Evolutionary conservation across 1,140 invertebrate genomes (phyloP), one percentile per base, ranked within the genome.

Genomic region (Archivesica marissinica): DNA sequence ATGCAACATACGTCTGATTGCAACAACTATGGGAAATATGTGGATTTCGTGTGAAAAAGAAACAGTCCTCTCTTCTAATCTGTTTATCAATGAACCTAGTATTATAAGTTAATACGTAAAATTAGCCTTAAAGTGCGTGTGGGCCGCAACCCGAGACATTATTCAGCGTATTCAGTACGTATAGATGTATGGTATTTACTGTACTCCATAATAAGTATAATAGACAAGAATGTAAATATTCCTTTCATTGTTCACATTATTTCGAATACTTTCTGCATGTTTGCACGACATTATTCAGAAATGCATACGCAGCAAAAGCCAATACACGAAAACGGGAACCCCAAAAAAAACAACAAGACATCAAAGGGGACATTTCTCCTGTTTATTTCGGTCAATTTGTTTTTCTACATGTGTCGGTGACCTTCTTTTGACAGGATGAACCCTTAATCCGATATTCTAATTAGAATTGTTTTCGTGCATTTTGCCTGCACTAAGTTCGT

Each of bases 391-490:
- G 35, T 38, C 77, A 79, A 50, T 64, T 66, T 66, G 41, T 66
- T 66, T 66, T 66, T 44, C 44, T 79, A 79, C 61, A 66, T 64
- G 25, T 28, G 28, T 54, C 56, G n/a, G 33, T 59, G 59, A 59
- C 61, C 61, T 35, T 64, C 28, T 23, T 30, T 47, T 44, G 39
- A 66, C 61, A 23, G 38, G 7, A 25, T 66, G 56, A 59, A 59
- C 61, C 59, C 44, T 68, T 64, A 79, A 79, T 79, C 77, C 77
- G 77, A 79, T 79, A 79, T 66, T 79, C 77, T 64, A 79, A 79
- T 79, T 66, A 79, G 30, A 35, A 50, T 50, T 41, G 39, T 79
- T 66, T 68, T 59, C 61, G 52, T 79, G 59, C 77, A 79, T 50
- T 44, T 64, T 66, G n/a, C 61, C 23, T 79, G 56, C 56, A 79